A percentile compares a stretch with the other conserved stretches of the same genome.
Evolutionary conservation across 2,888 invertebrate genomes (phyloP).

Genomic region (Synanthedon tipuliformis): DNA sequence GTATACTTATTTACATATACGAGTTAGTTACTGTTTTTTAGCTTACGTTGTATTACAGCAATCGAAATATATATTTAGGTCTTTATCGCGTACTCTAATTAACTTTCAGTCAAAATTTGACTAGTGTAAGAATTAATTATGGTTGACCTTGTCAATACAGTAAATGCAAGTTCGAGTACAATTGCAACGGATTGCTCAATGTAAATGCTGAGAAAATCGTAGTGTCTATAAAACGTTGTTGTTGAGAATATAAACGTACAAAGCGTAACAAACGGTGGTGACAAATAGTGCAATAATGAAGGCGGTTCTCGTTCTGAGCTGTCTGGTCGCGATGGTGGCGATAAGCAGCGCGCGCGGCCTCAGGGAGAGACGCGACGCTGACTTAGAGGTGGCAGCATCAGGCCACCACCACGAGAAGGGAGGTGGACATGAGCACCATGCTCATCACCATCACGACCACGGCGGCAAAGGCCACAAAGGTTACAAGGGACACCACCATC

Average conservation of each 20-base stretch:
- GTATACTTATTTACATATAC: no score
- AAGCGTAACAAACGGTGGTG: slow-evolving; percentile 30
- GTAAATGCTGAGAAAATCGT: slow-evolving; percentile 37
- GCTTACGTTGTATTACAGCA: no score
- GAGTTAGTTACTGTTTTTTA: no score
- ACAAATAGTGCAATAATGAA: slow-evolving; percentile 37
- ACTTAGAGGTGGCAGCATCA: slow-evolving; percentile 65
- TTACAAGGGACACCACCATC: slow-evolving; percentile 75
- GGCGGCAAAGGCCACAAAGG: slow-evolving; percentile 78
- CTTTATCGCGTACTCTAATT: neutral
- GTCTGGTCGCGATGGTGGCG: slow-evolving; percentile 44
- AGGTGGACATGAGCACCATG: slow-evolving; percentile 74
- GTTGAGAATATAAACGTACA: slow-evolving; percentile 30
- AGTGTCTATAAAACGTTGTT: slow-evolving; percentile 58
- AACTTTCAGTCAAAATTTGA: neutral
- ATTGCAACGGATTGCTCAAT: slow-evolving; percentile 49
- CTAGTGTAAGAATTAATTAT: neutral
- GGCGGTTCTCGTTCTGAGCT: slow-evolving; percentile 35
- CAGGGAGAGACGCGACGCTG: slow-evolving; percentile 55
- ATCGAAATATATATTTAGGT: no score
- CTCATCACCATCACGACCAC: slow-evolving; percentile 72
- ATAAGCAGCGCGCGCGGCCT: slow-evolving; percentile 51
- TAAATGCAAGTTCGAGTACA: slow-evolving; percentile 28
- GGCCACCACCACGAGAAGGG: slow-evolving; percentile 57
- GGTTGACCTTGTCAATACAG: slow-evolving; percentile 41